A percentile compares a stretch with the other conserved stretches of the same genome.
Conservation (phyloP, 2,113 vertebrate species). For the Salvelinus namaycush region DNA sequence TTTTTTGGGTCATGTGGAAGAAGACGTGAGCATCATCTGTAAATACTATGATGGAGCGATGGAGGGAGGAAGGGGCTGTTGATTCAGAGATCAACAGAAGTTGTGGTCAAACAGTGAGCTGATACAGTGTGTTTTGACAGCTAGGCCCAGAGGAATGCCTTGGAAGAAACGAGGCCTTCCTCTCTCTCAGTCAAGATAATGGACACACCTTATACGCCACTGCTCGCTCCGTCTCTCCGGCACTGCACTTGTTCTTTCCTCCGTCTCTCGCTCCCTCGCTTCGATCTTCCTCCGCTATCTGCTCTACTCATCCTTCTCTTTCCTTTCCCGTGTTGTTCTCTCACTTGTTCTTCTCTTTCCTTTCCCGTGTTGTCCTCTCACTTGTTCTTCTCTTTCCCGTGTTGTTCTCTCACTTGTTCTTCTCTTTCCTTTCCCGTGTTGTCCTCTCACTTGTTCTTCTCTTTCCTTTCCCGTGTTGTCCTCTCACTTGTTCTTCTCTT, state of each 20-base stretch:
- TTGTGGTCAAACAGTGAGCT: too few relatives aligned
- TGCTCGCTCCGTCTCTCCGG: neutral
- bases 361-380: neutral
- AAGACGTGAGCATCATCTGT: conserved; percentile 51
- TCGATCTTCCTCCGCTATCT: neutral
- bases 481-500: too few relatives aligned
- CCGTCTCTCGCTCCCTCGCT: conserved; percentile 18
- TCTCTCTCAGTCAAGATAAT: conserved; percentile 42
- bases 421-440: neutral
- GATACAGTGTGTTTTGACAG: conserved; percentile 24
- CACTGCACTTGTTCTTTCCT: neutral
- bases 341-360: conserved; percentile 2
- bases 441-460: neutral
- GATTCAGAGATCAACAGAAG: neutral
- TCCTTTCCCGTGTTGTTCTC: neutral
- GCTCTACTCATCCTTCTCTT: conserved; percentile 9
- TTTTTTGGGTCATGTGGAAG: conserved; percentile 61
- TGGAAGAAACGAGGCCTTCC: conserved; percentile 56
- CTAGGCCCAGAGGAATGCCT: conserved; percentile 45
- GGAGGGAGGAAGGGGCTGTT: neutral
- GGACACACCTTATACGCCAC: conserved; percentile 46
- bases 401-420: neutral
- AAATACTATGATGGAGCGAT: conserved; percentile 54
- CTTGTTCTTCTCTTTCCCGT: neutral
- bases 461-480: neutral